Evolutionary conservation across 2,797 vertebrate genomes (phyloP), one percentile per base, ranked within the genome.

Genomic region (Channallabes apus): DNA sequence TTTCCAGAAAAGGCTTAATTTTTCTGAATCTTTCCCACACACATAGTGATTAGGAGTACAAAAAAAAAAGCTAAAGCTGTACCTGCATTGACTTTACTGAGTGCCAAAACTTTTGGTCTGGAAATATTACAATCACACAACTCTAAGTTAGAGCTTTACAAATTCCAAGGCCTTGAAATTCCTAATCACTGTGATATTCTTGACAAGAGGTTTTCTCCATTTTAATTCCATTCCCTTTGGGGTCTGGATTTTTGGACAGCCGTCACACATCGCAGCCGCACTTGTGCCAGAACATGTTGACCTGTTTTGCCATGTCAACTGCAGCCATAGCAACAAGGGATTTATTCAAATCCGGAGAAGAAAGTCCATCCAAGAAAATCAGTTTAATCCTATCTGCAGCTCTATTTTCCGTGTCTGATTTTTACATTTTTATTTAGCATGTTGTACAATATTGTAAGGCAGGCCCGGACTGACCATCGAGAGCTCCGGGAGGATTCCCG

Each of bases 281-380:
- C 22, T 62, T 4, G 12, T 79, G 22, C 58, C 58, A 62, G 58
- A 41, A 41, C 56, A 62, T n/a, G 41, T 32, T 22, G 77, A 62
- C 58, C 77, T 41, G 59, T 79, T 41, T 62, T n/a, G 12, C 77
- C 41, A 29, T 38, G 22, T 79, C 58, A 79, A 27, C 32, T 79
- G 35, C 58, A 79, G 77, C 58, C 58, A 62, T 41, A 38, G 77
- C 77, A 79, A 61, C 77, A 41, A 62, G 11, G 35, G 17, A 17
- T n/a, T 62, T 79, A 78, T 79, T 62, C 35, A 17, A 38, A 41
- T 59, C 9, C 0, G n/a, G 22, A 79, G 58, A 79, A 62, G 3
- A 62, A 6, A 62, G 3, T 79, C 58, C 32, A 41, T 58, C 41
- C 20, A 61, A 79, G 56, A n/a, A 62, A 79, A n/a, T 79, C 7